Base-by-base conservation (phyloP, 1,140 invertebrate species). In the Diachasma alloeum region DNA sequence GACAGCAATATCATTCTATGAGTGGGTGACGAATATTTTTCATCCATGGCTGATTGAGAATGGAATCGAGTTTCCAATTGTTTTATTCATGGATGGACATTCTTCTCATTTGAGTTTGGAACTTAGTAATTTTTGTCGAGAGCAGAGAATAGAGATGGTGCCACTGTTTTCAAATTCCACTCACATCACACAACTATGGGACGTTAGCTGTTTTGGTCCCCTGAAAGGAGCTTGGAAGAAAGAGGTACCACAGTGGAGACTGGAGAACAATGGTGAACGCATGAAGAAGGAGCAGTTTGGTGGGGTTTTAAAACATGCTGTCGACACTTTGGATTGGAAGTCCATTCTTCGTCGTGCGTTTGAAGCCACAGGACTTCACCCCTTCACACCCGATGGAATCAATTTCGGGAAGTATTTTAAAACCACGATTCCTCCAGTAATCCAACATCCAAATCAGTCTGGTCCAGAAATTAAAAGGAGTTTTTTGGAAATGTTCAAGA, bases 41-140 rank as follows among this genome's bases (percentile, higher is more conserved):
- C 70, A 83, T 80, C 81, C 80, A 31, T 87, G 83, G 83, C 26
- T 85, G 79, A 80, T 48, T 48, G n/a, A 78, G 81, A 11, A 31
- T 48, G 78, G 80, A 15, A 81, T 84, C 48, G 19, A 71, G 74
- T 81, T 83, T 69, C 85, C 85, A 17, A 74, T 87, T 31, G 69
- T 87, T 19, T 80, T 90, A 19, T 90, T 86, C 82, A 24, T 90
- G 5, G 88, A 90, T 83, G 85, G 85, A 2, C 88, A 89, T 79
- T 77, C 69, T n/a, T 87, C 85, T 8, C 86, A 90, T 76, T 19
- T 88, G n/a, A 83, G 84, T 15, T 74, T 87, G 26, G 46, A 82
- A 19, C 31, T 86, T 48, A 84, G 78, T 37, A 75, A 84, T 31
- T 87, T 90, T 79, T 90, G 88, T 77, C 53, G 37, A 3, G 80